Base-by-base conservation (phyloP, 2,888 invertebrate species). In the Cyclophora albipunctata region DNA sequence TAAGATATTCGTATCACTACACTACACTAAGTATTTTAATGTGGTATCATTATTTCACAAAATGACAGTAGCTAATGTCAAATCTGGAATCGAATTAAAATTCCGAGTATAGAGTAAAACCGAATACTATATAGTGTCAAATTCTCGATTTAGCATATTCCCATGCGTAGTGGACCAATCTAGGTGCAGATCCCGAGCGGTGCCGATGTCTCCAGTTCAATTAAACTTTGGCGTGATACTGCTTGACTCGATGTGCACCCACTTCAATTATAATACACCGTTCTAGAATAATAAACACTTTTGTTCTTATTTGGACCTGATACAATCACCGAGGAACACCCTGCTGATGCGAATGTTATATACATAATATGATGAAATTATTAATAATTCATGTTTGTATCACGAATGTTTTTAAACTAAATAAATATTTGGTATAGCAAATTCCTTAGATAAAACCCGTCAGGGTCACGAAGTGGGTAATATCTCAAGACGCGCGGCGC, bases 171-270 rank as follows among this genome's bases (percentile, higher is more conserved):
- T 45, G 53, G 58, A 58, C 58, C 66, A 67, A 67, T 69, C 65
- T 63, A 60, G 62, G 60, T 55, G 58, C 45, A 54, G 49, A 57
- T 66, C 69, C 64, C 67, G 50, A 55, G 50, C 50, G 64, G 59
- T 53, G 52, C 52, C 51, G 60, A 60, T 60, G 66, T 59, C 67
- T 53, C 53, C 42, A 57, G 68, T 91, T 91, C 91, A 92, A 92
- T 92, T 92, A 92, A 92, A 92, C 91, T 92, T 92, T 90, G 90
- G 90, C 91, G 91, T 90, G 90, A 90, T 57, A 55, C 55, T 59
- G 61, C 54, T 55, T 53, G 47, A 48, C 59, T 55, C 52, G 53
- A 47, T 49, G 48, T 45, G 37, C 46, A 45, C 42, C 46, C 55
- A 58, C 57, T 59, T 56, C 51, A 52, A 47, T 55, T 50, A 57